A percentile compares a stretch with the other conserved stretches of the same genome.
Conservation (phyloP, 2,113 vertebrate species). For the Elephas maximus region DNA sequence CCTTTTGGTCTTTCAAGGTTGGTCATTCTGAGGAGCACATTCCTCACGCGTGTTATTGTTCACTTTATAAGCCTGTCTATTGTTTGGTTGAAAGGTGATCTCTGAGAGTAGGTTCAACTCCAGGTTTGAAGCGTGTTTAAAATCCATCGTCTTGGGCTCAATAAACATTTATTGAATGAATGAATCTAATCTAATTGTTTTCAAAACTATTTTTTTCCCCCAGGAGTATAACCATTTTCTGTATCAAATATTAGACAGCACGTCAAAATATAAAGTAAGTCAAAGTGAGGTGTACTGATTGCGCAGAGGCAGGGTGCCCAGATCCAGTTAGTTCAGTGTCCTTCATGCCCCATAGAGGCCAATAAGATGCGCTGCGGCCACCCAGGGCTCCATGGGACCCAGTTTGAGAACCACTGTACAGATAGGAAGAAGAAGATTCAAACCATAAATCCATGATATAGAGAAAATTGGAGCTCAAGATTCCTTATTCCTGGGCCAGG, state of each 20-base stretch:
- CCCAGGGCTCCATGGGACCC: neutral
- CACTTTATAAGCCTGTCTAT: no score
- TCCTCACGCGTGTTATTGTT: no score
- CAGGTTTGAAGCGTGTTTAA: no score
- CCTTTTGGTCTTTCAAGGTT: no score
- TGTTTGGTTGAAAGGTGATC: no score
- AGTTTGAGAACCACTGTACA: neutral
- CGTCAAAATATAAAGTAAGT: conserved; percentile 6
- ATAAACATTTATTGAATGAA: neutral
- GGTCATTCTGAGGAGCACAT: no score
- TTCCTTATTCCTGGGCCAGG: neutral
- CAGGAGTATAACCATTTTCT: neutral
- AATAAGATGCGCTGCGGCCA: neutral
- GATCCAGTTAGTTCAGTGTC: neutral
- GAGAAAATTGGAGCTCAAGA: neutral
- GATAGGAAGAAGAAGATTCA: neutral
- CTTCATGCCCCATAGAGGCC: neutral
- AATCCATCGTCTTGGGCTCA: neutral
- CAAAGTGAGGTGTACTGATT: neutral
- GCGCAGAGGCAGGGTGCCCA: neutral
- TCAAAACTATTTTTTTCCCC: neutral
- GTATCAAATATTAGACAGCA: neutral
- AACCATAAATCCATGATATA: neutral
- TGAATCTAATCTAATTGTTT: neutral
- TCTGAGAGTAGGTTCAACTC: no score